A percentile compares a stretch with the other conserved stretches of the same genome.
phyloP scores from a whole-genome alignment of 2,797 vertebrate species.

The Sebastes oblongus region DNA sequence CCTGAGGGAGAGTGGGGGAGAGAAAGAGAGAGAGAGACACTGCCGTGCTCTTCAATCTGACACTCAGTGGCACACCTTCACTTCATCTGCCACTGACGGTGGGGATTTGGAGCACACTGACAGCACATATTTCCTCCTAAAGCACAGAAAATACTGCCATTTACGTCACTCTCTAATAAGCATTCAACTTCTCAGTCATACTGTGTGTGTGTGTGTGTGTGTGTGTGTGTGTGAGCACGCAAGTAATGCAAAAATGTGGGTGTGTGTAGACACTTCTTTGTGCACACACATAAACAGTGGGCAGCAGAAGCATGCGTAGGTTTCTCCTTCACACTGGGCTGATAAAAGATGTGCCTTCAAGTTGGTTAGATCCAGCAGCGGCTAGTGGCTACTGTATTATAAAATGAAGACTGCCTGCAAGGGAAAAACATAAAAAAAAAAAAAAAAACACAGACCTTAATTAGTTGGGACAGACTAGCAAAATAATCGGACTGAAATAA shows the following conservation, averaged over 20 bases:
- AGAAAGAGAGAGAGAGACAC: neutral
- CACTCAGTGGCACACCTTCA: slow-evolving; percentile 62
- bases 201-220: neutral
- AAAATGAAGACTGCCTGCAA: slow-evolving; percentile 19
- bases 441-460: neutral
- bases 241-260: neutral
- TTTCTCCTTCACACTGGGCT: slow-evolving; percentile 12
- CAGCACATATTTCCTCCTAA: slow-evolving; percentile 33
- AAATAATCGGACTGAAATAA: neutral
- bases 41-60: slow-evolving; percentile 51
- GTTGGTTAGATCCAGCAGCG: slow-evolving; percentile 6
- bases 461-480: neutral
- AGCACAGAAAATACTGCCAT: slow-evolving; percentile 43
- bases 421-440: neutral
- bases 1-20: slow-evolving; percentile 41
- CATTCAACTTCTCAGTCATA: slow-evolving; percentile 24
- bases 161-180: slow-evolving; percentile 45
- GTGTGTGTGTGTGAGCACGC: neutral
- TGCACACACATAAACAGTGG: neutral
- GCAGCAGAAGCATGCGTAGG: slow-evolving; percentile 18
- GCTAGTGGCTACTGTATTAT: slow-evolving; percentile 6
- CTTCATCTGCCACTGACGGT: slow-evolving; percentile 38
- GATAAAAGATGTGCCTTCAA: slow-evolving; percentile 23
- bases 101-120: slow-evolving; percentile 52
- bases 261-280: neutral